Evolutionary conservation across 2,113 vertebrate genomes (phyloP), one percentile per base, ranked within the genome.

Genomic region (Hemicordylus capensis): DNA sequence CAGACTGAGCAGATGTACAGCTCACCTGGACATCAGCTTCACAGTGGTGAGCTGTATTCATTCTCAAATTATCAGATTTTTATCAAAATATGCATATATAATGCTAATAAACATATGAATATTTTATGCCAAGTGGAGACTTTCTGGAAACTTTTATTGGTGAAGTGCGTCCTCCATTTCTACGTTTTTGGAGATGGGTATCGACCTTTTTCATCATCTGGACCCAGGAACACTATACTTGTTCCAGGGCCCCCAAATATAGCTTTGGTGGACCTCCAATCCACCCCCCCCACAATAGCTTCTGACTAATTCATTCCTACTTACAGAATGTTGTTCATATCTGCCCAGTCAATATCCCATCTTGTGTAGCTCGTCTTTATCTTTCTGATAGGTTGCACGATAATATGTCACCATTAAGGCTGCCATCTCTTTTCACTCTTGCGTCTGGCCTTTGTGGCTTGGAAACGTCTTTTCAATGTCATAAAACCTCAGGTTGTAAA

Each of bases 401-500:
- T 94, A 93, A 92, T 89, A 56, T 83, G 84, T 90, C 81, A 39
- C 85, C 80, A 64, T 80, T 67, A 87, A 59, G 86, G 51, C 83
- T 87, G 74, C 87, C 76, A 92, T 89, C 88, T 84, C 74, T 88
- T 91, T 93, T 92, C 89, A 66, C 88, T 94, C 92, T 93, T 94
- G 85, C 93, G 93, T 93, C 87, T 95, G 89, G 95, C 91, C 91
- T 95, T 89, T 84, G 91, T 93, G 95, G 90, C 90, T 96, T 85
- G 76, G 92, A 97, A 94, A 92, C 95, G 95, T 96, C 90, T 94
- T 63, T 94, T 95, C 92, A 84, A 90, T 91, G 91, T 93, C 95
- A 94, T 97, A 97, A 97, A 97, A 97, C 82, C 88, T 76, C 75
- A 88, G 95, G 95, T 95, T 96, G 94, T 97, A 97, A 97, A 97